phyloP scores from a whole-genome alignment of 1,140 invertebrate genomes.

The Coptotermes formosanus region DNA sequence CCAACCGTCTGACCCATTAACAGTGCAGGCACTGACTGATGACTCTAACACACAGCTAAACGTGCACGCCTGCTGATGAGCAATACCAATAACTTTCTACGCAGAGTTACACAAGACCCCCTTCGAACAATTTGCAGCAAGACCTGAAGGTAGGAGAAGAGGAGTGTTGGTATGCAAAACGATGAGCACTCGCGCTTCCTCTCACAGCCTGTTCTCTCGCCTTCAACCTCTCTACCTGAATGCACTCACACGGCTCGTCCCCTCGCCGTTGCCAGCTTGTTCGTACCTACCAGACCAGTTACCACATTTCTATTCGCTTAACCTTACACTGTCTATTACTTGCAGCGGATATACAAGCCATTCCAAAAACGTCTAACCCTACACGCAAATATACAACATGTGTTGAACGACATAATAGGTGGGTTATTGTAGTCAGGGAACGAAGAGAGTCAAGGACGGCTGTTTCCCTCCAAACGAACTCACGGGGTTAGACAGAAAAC shows the following conservation, averaged over 20 bases:
- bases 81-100: neutral
- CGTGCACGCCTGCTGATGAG: neutral
- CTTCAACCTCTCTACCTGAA: neutral
- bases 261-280: neutral
- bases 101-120: neutral
- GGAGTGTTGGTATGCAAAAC: slow-evolving; percentile 1
- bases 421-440: neutral
- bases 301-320: neutral
- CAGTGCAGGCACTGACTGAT: neutral
- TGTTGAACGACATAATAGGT: neutral
- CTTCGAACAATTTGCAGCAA: neutral
- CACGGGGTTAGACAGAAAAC: neutral
- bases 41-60: neutral
- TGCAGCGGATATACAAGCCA: neutral
- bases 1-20: too few species aligned
- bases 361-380: neutral
- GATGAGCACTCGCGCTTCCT: neutral
- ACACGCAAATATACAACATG: neutral
- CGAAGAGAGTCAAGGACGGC: neutral
- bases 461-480: neutral
- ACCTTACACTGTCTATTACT: neutral
- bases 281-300: neutral
- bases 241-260: neutral
- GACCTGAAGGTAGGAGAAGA: neutral
- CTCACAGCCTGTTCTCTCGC: neutral